Conservation (phyloP, 2,888 invertebrate species). For the Nemotelus nigrinus region DNA sequence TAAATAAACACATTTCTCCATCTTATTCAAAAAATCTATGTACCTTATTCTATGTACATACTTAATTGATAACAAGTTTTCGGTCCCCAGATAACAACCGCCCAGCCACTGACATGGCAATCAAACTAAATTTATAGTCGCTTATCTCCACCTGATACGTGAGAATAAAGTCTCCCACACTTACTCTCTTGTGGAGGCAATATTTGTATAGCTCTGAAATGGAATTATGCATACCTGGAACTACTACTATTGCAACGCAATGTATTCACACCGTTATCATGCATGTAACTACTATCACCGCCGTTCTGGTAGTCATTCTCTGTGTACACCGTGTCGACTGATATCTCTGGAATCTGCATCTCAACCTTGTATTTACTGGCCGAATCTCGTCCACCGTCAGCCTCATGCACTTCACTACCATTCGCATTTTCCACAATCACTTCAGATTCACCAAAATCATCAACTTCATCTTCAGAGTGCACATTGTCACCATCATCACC, state of each 20-base stretch:
- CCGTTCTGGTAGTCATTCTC: not conserved
- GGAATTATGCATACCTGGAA: conserved; percentile 21
- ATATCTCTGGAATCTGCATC: conserved; percentile 36
- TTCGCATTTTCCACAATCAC: not conserved
- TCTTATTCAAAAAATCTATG: too few relatives aligned
- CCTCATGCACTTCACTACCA: not conserved
- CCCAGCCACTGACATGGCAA: not conserved
- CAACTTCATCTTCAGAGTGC: conserved; percentile 63
- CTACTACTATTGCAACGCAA: conserved; percentile 1
- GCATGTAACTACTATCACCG: conserved; percentile 30
- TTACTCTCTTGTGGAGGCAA: not conserved
- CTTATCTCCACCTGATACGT: not conserved
- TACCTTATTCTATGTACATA: too few relatives aligned
- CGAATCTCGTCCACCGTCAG: not conserved
- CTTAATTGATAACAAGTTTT: not conserved
- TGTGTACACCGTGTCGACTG: conserved; percentile 14
- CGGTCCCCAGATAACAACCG: not conserved
- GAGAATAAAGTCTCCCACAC: not conserved
- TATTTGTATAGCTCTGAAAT: conserved; percentile 1
- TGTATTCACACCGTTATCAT: conserved; percentile 19
- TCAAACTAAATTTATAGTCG: not conserved
- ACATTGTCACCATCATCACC: conserved; percentile 53
- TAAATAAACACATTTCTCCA: too few relatives aligned
- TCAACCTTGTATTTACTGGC: conserved; percentile 12
- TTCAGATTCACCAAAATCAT: conserved; percentile 55